phyloP scores from a whole-genome alignment of 2,888 invertebrate species.

The Andrena camellia region DNA sequence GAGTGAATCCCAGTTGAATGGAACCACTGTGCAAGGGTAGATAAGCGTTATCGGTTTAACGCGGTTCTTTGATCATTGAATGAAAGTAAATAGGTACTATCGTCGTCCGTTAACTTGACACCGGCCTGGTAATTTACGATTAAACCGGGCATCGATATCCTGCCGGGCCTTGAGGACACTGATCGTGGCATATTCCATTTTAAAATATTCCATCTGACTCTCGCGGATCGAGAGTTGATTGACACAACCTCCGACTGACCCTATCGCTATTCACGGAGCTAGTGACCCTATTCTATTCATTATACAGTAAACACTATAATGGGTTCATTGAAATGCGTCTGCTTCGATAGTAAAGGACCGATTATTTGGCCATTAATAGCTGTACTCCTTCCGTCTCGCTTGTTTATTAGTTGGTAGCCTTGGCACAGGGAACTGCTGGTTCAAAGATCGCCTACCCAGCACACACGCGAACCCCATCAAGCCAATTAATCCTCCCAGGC shows the following conservation, averaged over 20 bases:
- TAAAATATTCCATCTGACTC: constrained; percentile 12
- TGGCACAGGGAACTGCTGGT: background rate
- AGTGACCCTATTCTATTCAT: background rate
- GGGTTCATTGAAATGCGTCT: background rate
- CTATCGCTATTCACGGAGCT: background rate
- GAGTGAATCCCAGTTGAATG: constrained; percentile 56
- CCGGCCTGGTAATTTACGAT: constrained; percentile 60
- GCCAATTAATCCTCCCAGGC: background rate
- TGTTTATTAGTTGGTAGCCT: too few species aligned
- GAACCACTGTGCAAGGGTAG: constrained; percentile 62
- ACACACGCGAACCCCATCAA: background rate
- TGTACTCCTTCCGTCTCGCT: background rate
- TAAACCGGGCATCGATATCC: constrained; percentile 48
- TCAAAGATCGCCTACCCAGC: background rate
- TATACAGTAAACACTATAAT: background rate
- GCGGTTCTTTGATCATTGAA: constrained; percentile 70
- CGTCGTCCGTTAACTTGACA: constrained; percentile 54
- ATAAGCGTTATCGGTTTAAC: constrained; percentile 70
- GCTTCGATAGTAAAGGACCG: background rate
- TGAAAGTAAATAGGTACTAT: constrained; percentile 69
- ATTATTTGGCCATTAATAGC: constrained; percentile 1
- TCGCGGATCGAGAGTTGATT: constrained; percentile 1
- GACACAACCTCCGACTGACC: constrained; percentile 29
- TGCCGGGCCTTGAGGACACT: background rate
- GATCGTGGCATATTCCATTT: constrained; percentile 8